A percentile compares a stretch with the other conserved stretches of the same genome.
These are phyloP conservation scores for Formica exsecta DNA, from an alignment of 1,140 invertebrate genomes.

Conservation along the genomic window DNA sequence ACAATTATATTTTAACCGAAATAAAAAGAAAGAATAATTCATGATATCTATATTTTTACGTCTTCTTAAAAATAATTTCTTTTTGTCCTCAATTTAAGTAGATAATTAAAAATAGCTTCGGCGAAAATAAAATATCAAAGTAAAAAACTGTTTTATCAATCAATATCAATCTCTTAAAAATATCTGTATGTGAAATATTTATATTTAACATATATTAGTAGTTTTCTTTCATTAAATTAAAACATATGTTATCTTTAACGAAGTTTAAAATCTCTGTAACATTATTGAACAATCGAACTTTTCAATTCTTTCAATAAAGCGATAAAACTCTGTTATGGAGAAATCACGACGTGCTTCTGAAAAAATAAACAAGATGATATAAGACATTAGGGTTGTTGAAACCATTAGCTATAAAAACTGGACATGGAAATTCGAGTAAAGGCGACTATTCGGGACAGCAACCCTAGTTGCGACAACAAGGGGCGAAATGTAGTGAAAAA, in stretches of 20 bases:
- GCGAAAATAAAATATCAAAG: not conserved
- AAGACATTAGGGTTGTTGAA: not conserved
- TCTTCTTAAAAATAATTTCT: not conserved
- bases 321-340: not conserved
- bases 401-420: constrained; percentile 17
- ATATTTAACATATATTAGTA: no score
- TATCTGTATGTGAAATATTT: not conserved
- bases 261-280: not conserved
- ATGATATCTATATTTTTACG: not conserved
- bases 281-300: not conserved
- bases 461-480: constrained; percentile 42
- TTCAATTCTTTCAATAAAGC: not conserved
- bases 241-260: no score
- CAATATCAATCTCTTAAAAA: not conserved
- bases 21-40: not conserved
- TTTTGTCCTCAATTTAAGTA: not conserved
- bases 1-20: not conserved
- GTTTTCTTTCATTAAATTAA: no score
- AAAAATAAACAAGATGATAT: constrained; percentile 10
- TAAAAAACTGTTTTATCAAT: not conserved
- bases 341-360: not conserved
- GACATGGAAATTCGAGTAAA: constrained; percentile 28
- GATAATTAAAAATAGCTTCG: not conserved
- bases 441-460: not conserved
- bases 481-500: constrained; percentile 45